phyloP scores from a whole-genome alignment of 2,888 invertebrate genomes.

The Aelia acuminata region DNA sequence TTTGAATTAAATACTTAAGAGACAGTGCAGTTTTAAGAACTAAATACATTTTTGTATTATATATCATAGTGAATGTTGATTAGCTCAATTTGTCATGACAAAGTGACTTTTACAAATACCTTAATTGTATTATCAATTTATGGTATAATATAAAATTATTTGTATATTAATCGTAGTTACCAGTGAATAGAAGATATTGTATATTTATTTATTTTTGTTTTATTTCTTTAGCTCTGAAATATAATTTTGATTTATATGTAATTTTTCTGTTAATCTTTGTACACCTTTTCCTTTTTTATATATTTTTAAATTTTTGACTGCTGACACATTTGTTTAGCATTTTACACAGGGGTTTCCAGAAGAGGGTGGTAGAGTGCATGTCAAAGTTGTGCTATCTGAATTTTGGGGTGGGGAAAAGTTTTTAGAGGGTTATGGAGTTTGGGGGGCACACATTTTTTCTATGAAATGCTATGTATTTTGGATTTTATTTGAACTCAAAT shows the following conservation, averaged over 20 bases:
- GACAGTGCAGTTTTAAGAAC: not conserved
- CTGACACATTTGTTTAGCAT: not conserved
- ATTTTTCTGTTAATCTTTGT: not conserved
- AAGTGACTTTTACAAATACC: conserved; percentile 10
- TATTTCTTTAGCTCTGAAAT: not conserved
- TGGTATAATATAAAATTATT: conserved; percentile 2
- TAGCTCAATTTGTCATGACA: conserved; percentile 37
- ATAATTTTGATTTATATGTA: not conserved
- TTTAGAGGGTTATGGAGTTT: too few relatives aligned
- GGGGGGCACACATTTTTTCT: too few relatives aligned
- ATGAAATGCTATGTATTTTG: too few relatives aligned
- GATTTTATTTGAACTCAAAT: too few relatives aligned
- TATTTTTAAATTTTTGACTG: not conserved
- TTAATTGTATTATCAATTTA: conserved; percentile 22
- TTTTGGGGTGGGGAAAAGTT: too few relatives aligned
- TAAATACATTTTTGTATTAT: not conserved
- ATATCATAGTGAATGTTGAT: conserved; percentile 5
- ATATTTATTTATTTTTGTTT: not conserved
- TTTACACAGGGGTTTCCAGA: too few relatives aligned
- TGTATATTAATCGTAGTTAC: conserved; percentile 28
- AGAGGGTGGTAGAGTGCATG: too few relatives aligned
- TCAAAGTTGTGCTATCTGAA: too few relatives aligned
- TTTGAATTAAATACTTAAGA: not conserved
- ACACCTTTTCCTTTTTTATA: not conserved
- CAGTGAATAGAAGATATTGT: not conserved